Evolutionary conservation across 2,797 vertebrate species (phyloP), one percentile per base, ranked within the genome.

Genomic region (Sebastes paucispinis): DNA sequence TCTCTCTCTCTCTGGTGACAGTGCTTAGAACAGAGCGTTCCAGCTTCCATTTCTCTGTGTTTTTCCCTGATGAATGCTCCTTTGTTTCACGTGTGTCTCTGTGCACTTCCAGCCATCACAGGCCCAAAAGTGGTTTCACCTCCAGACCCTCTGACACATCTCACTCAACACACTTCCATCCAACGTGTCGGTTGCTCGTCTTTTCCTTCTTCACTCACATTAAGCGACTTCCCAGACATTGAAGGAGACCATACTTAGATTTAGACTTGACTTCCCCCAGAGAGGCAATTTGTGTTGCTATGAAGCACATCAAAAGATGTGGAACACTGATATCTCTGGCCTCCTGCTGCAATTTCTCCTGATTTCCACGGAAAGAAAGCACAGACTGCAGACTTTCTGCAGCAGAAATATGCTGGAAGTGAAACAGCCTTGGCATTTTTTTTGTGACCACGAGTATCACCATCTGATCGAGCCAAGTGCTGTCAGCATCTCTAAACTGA

Each of bases 1-100:
- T 34, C 36, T 39, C 36, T 34, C 29, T 36, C 27, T 50, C 31
- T 52, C 65, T 68, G n/a, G 63, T 77, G 68, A 82, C 71, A 14
- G 39, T 9, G 27, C n/a, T 65, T 4, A 24, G 66, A 82, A 54
- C 74, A 63, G 83, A 79, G 31, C 18, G 55, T 9, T 39, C 12
- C 36, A 39, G 36, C 36, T 39, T 27, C 69, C 60, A 5, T 29
- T 7, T 14, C 77, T 73, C 59, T 60, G 66, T 59, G 36, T 39
- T 39, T 73, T 55, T 36, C 47, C 43, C 65, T n/a, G 8, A 87
- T 87, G 78, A 91, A 91, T 86, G 75, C 67, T 67, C 65, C 77
- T 85, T 90, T 93, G 91, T 89, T 82, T 73, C 16, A 8, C 47
- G 27, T 55, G n/a, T 60, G 18, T 32, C 32, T 32, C 32, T 32